These are phyloP conservation scores for Mallotus villosus DNA, from an alignment of 2,797 vertebrate genomes.

Conservation along the genomic window DNA sequence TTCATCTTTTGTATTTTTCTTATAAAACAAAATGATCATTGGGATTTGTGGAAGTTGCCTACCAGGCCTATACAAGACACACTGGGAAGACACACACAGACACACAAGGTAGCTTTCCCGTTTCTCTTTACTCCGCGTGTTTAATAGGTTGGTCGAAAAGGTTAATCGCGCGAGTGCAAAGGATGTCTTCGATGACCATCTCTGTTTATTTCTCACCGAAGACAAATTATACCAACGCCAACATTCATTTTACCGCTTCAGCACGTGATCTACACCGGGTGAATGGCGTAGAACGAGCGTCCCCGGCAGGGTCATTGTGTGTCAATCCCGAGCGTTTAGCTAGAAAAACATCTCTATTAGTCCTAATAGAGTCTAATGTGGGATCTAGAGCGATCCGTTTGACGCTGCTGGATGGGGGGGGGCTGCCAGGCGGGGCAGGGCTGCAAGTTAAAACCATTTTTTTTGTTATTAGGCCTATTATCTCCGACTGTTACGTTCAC, in stretches of 20 bases:
- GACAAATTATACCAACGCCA: slow-evolving; percentile 22
- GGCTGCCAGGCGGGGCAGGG: no score
- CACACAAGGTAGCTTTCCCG: no score
- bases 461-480: no score
- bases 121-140: slow-evolving; percentile 5
- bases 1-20: background rate
- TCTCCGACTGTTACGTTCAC: no score
- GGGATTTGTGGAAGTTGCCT: background rate
- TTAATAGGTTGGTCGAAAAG: slow-evolving; percentile 34
- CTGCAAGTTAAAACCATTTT: no score
- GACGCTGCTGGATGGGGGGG: background rate
- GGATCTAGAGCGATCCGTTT: slow-evolving; percentile 21
- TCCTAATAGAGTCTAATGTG: slow-evolving; percentile 54
- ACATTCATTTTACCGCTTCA: slow-evolving; percentile 41
- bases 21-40: no score
- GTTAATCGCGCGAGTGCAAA: slow-evolving; percentile 32
- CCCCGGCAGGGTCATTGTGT: slow-evolving; percentile 59
- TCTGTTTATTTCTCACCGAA: slow-evolving; percentile 37
- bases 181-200: slow-evolving; percentile 14
- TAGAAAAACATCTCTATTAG: slow-evolving; percentile 72
- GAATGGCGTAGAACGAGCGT: slow-evolving; percentile 58
- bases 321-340: slow-evolving; percentile 70
- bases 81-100: no score
- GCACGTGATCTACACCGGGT: slow-evolving; percentile 29
- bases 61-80: background rate